Base-by-base conservation (phyloP, 2,888 invertebrate species). In the Habrosyne pyritoides region DNA sequence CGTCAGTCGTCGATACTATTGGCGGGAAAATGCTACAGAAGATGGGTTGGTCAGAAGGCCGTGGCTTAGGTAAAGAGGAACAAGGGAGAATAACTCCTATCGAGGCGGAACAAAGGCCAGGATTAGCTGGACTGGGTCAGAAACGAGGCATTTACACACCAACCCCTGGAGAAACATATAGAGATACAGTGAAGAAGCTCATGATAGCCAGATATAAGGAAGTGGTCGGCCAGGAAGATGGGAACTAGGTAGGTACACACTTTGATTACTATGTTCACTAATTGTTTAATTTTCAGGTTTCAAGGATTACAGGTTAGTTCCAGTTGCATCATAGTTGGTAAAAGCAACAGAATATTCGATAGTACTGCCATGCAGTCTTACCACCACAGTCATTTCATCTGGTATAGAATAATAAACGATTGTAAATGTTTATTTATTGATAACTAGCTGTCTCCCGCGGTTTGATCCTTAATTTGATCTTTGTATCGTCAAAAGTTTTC, bases 41-140 rank as follows among this genome's bases (percentile, higher is more conserved):
- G 89, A 99, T 99, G 99, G 99, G 99, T 4, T 99, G 99, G 99
- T 96, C 96, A 6, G 98, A 98, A 81, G 99, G 99, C 0, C 96
- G 97, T 91, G 99, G 99, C 0, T 91, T 99, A 21, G 99, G 99
- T 0, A 97, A 97, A 82, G 94, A 95, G 54, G 98, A 98, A 80
- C 99, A 99, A 87, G 99, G 98, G 12, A 93, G 98, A 72, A 97
- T 98, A 22, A 97, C 97, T 54, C 99, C 99, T 51, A 97, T 99
- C 63, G 97, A 98, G 93, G 97, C 97, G 60, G 88, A 89, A 63
- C 89, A 89, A 56, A 79, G 97, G 53, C 94, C 94, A 3, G 93
- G 94, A 54, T 95, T 96, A 21, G 98, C 97, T 2, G 99, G 99
- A 0, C 91, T 99, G 33, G 99, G 99, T 0, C 96, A 96, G 59